Conservation (phyloP, 2,888 invertebrate genomes). For the Galeopsomyia nigrocyanea region DNA sequence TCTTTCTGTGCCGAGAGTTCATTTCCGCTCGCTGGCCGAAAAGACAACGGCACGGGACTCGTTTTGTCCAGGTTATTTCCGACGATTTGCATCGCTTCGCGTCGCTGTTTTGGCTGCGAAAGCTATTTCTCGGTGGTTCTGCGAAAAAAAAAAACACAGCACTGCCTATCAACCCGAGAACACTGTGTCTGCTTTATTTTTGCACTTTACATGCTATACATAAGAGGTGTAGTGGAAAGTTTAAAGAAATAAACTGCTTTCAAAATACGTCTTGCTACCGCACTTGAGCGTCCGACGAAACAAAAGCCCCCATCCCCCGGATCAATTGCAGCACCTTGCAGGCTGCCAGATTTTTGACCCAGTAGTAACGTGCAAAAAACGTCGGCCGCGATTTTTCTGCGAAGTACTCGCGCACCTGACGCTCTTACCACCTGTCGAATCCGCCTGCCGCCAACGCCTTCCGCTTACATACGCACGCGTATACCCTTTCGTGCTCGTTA, state of each 20-base stretch:
- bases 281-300: background rate
- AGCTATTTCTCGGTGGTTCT: too few relatives aligned
- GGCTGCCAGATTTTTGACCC: constrained; percentile 37
- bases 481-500: constrained; percentile 52
- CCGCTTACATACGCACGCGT: background rate
- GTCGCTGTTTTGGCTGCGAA: background rate
- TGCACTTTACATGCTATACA: too few relatives aligned
- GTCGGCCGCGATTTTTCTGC: constrained; percentile 19
- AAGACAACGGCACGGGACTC: background rate
- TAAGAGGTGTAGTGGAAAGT: too few relatives aligned
- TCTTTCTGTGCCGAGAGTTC: background rate
- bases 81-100: background rate
- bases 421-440: constrained; percentile 57
- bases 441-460: constrained; percentile 48
- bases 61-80: constrained; percentile 3
- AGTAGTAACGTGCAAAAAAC: constrained; percentile 22
- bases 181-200: too few relatives aligned
- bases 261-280: background rate
- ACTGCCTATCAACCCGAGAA: too few relatives aligned
- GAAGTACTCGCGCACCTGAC: constrained; percentile 45
- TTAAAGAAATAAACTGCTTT: too few relatives aligned
- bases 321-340: background rate
- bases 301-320: background rate
- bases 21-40: background rate
- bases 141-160: too few relatives aligned